These are phyloP conservation scores for Priapulus caudatus DNA, from an alignment of 2,888 invertebrate genomes.

Conservation along the genomic window DNA sequence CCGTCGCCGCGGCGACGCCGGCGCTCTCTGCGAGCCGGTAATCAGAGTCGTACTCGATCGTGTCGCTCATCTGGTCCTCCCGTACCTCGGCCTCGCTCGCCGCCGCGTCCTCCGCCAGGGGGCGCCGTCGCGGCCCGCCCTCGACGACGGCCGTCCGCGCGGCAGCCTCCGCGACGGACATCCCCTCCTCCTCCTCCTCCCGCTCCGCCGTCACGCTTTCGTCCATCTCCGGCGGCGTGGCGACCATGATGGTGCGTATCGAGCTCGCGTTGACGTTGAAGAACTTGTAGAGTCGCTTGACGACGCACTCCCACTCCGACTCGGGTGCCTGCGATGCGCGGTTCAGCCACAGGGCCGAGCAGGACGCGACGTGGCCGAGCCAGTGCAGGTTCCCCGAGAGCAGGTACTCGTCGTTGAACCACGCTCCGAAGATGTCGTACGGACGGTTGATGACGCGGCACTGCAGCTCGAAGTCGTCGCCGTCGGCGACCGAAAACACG, in stretches of 20 bases:
- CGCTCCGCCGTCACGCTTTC: neutral
- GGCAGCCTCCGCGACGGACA: constrained; percentile 24
- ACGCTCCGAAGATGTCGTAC: constrained; percentile 77
- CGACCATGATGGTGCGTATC: constrained; percentile 61
- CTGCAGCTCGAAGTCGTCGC: constrained; percentile 44
- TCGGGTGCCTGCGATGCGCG: constrained; percentile 67
- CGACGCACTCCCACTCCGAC: constrained; percentile 64
- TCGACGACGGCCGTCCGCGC: neutral
- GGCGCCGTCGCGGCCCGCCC: neutral
- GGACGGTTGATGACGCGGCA: constrained; percentile 59
- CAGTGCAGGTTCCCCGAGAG: constrained; percentile 68
- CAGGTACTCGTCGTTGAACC: constrained; percentile 68
- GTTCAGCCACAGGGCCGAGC: constrained; percentile 56
- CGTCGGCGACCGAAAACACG: constrained; percentile 64
- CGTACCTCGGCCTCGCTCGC: neutral
- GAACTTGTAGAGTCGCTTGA: constrained; percentile 55
- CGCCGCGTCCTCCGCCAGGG: neutral
- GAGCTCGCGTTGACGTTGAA: constrained; percentile 66
- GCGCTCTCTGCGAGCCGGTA: neutral
- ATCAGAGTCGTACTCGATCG: neutral
- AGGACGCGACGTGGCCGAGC: constrained; percentile 55
- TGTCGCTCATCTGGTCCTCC: neutral
- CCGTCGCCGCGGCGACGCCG: neutral
- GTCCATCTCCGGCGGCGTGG: constrained; percentile 45
- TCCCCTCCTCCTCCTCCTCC: neutral